Conservation (phyloP, 2,888 invertebrate species). For the Plagiodera versicolora region DNA sequence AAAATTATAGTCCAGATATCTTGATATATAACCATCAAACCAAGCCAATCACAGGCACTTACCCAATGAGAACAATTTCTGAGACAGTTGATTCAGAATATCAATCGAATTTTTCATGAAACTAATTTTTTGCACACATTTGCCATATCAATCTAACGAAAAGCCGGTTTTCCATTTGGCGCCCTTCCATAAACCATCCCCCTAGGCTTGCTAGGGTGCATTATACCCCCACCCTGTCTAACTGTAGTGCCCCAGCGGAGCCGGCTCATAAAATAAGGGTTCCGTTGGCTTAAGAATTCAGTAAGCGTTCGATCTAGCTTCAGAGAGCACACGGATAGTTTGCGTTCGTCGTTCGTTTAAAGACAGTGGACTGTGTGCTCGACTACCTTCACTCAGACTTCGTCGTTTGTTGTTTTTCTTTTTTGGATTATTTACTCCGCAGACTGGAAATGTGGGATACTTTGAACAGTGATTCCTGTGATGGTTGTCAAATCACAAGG, state of each 20-base stretch:
- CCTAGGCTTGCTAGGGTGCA: slow-evolving; percentile 32
- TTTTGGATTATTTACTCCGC: slow-evolving; percentile 25
- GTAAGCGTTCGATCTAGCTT: slow-evolving; percentile 23
- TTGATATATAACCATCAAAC: too few relatives aligned
- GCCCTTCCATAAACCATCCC: slow-evolving; percentile 34
- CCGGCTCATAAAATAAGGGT: slow-evolving; percentile 27
- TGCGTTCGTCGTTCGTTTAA: slow-evolving; percentile 5
- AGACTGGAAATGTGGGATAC: slow-evolving; percentile 49
- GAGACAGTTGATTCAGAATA: neutral
- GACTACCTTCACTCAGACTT: slow-evolving; percentile 12
- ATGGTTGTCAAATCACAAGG: slow-evolving; percentile 56
- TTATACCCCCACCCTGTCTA: slow-evolving; percentile 30
- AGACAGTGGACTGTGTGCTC: slow-evolving; percentile 20
- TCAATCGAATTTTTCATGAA: too few relatives aligned
- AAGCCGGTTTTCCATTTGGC: slow-evolving; percentile 34
- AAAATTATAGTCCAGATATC: too few relatives aligned
- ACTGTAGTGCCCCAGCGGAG: slow-evolving; percentile 31
- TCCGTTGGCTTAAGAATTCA: slow-evolving; percentile 32
- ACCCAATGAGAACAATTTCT: neutral
- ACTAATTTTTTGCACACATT: slow-evolving; percentile 9
- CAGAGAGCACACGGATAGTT: slow-evolving; percentile 7
- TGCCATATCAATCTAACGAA: neutral
- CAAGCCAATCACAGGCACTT: too few relatives aligned
- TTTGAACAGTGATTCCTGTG: slow-evolving; percentile 48
- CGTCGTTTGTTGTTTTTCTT: slow-evolving; percentile 24